Evolutionary conservation across 2,797 vertebrate genomes (phyloP), one percentile per base, ranked within the genome.

Genomic region (Pristis pectinata): DNA sequence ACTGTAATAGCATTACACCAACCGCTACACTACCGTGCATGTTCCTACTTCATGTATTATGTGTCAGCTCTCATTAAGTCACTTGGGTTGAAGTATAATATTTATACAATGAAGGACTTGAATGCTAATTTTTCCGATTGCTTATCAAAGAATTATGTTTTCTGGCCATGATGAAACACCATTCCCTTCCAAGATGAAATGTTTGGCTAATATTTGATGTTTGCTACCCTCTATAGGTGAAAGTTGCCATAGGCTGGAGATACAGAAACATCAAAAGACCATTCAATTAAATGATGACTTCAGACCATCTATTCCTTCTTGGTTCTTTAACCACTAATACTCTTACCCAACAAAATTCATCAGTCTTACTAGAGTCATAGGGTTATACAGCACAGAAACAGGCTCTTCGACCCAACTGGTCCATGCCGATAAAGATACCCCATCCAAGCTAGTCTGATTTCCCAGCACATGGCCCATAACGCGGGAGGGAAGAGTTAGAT

Each of bases 91-190:
- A 27, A 85, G 24, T 53, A 59, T 59, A 37, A 64, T 8, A 37
- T 91, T 80, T 61, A 56, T 22, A n/a, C 64, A 85, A 30, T 91
- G 85, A 37, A 89, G 61, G 85, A 91, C 6, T 64, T 64, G 34
- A 64, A 91, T 64, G 56, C 91, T 91, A 85, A 91, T 64, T 91
- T 89, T 91, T 91, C 56, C 91, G 7, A 37, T 64, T 37, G 59
- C 34, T 37, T 91, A n/a, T 59, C 53, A 59, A 87, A 61, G 30
- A 3, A 34, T 87, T 30, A 8, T 59, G 41, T 24, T 49, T 72
- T 49, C 22, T 15, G 49, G 24, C 53, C 53, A 27, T 61, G 5
- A 64, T 61, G 56, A 10, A 37, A n/a, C 10, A 19, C 27, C 59
- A 22, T 91, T 91, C 3, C 34, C 17, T 85, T 37, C 64, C 56